phyloP scores from a whole-genome alignment of 2,888 invertebrate genomes.

The Drosophila silvestris region DNA sequence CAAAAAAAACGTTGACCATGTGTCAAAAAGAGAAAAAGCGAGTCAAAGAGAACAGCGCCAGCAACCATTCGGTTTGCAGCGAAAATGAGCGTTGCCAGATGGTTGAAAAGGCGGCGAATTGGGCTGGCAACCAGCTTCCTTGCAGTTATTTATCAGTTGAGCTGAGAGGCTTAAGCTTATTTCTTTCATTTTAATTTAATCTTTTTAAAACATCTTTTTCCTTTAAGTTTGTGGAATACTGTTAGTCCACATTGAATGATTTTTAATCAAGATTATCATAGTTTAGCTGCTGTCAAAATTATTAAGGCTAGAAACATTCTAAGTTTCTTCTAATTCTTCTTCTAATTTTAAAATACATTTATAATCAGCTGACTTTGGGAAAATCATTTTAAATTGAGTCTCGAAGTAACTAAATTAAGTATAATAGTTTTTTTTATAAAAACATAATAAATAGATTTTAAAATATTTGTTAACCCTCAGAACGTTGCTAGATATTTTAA shows the following conservation, averaged over 20 bases:
- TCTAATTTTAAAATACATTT: neutral
- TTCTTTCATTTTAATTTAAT: neutral
- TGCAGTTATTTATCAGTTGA: no score
- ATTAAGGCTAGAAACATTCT: neutral
- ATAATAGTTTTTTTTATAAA: neutral
- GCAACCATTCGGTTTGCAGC: slow-evolving; percentile 27
- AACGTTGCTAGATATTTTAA: neutral
- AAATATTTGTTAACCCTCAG: neutral
- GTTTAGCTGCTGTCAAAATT: neutral
- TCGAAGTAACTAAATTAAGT: neutral
- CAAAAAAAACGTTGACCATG: slow-evolving; percentile 33
- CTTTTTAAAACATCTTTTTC: neutral
- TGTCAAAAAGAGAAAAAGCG: slow-evolving; percentile 22
- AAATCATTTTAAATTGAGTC: neutral
- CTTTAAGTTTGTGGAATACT: neutral
- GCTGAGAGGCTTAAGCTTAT: neutral
- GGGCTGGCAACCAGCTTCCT: neutral
- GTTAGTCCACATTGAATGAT: neutral
- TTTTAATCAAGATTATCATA: neutral
- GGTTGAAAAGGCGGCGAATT: slow-evolving; percentile 10
- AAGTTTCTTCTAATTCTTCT: neutral
- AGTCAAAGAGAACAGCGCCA: neutral
- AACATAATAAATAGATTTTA: neutral
- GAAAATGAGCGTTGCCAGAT: slow-evolving; percentile 42
- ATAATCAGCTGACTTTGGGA: neutral